Conservation (phyloP, 2,797 vertebrate species). For the Coreius guichenoti region DNA sequence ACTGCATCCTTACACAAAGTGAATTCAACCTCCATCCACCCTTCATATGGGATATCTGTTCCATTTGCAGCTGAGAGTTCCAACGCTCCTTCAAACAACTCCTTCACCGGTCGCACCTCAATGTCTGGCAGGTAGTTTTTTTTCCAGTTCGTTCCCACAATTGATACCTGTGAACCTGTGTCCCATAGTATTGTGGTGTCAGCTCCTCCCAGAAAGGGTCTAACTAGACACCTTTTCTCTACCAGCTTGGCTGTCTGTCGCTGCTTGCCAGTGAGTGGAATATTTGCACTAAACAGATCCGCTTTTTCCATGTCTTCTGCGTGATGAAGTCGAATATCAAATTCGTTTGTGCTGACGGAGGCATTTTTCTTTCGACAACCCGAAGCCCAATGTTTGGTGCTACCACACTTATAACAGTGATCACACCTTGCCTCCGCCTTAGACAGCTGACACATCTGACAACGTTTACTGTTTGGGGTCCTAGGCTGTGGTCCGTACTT, state of each 20-base stretch:
- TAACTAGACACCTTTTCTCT: constrained; percentile 25
- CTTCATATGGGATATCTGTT: constrained; percentile 24
- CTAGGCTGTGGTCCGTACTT: not conserved
- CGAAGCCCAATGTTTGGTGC: constrained; percentile 27
- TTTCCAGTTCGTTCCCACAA: constrained; percentile 35
- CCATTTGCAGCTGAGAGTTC: constrained; percentile 46
- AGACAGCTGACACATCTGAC: not conserved
- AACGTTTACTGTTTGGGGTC: not conserved
- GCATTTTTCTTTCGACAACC: constrained; percentile 14
- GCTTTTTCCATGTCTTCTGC: not conserved
- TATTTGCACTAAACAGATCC: not conserved
- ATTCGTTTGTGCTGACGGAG: not conserved
- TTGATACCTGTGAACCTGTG: constrained; percentile 30
- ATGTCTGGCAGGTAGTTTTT: not conserved
- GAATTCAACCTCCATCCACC: constrained; percentile 38
- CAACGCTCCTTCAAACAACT: constrained; percentile 14
- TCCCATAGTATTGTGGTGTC: constrained; percentile 33
- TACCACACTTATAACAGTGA: constrained; percentile 47
- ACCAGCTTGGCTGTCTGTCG: constrained; percentile 12
- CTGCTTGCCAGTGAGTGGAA: not conserved
- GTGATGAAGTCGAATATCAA: not conserved
- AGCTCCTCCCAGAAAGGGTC: not conserved
- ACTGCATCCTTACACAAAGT: not conserved
- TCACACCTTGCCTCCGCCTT: constrained; percentile 32
- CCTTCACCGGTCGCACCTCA: not conserved